Conservation (phyloP, 1,140 invertebrate species). For the Euura lappo region DNA sequence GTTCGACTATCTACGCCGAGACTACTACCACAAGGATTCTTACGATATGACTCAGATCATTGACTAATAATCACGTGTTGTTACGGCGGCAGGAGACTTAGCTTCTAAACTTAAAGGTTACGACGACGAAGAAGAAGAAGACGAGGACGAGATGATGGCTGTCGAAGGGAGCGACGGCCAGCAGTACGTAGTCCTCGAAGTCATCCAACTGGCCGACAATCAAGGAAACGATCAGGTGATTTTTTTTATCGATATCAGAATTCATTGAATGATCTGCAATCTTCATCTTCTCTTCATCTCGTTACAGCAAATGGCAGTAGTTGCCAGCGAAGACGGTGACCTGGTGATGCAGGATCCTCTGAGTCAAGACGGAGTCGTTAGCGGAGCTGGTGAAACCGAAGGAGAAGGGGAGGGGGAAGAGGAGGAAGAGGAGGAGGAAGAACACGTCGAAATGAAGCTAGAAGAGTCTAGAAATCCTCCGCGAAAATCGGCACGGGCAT, state of each 20-base stretch:
- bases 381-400: constrained; percentile 42
- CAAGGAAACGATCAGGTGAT: constrained; percentile 57
- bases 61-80: constrained; percentile 55
- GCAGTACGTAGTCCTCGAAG: constrained; percentile 86
- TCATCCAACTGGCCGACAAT: constrained; percentile 80
- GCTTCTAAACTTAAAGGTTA: constrained; percentile 64
- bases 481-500: constrained; percentile 32
- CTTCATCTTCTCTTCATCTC: constrained; percentile 15
- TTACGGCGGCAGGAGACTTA: constrained; percentile 59
- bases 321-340: constrained; percentile 57
- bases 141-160: constrained; percentile 66
- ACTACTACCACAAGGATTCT: constrained; percentile 35
- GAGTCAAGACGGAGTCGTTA: constrained; percentile 51
- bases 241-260: not conserved
- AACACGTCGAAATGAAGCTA: constrained; percentile 47
- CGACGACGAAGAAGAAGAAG: constrained; percentile 56
- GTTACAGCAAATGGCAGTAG: constrained; percentile 53
- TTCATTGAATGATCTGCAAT: not conserved
- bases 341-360: constrained; percentile 59
- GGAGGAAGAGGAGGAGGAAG: constrained; percentile 43
- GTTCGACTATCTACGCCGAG: not conserved
- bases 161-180: constrained; percentile 79
- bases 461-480: constrained; percentile 32
- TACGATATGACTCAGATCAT: constrained; percentile 59
- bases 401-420: constrained; percentile 51